These are phyloP conservation scores for Catocala sponsa DNA, from an alignment of 2,888 invertebrate species.

Conservation along the genomic window DNA sequence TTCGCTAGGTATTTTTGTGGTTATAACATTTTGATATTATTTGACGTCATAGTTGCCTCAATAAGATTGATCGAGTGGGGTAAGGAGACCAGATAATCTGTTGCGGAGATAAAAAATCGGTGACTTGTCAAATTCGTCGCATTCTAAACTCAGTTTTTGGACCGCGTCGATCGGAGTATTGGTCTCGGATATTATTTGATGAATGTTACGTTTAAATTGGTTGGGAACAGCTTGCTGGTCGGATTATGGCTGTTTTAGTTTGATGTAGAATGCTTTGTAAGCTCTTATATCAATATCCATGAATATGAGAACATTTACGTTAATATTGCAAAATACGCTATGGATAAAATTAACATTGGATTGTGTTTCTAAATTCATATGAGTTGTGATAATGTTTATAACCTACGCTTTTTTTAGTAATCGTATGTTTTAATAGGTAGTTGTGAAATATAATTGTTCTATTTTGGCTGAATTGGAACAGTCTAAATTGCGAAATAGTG, in stretches of 20 bases:
- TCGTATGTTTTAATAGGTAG: too few relatives aligned
- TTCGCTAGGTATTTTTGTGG: background rate
- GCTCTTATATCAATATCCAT: too few relatives aligned
- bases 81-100: conserved; percentile 85
- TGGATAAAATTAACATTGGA: too few relatives aligned
- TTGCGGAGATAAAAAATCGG: conserved; percentile 79
- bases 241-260: conserved; percentile 11
- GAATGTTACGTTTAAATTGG: conserved; percentile 41
- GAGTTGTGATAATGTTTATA: too few relatives aligned
- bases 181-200: conserved; percentile 64
- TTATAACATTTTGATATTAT: conserved; percentile 54
- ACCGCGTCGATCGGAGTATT: conserved; percentile 65
- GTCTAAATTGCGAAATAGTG: too few relatives aligned
- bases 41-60: conserved; percentile 71
- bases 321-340: too few relatives aligned
- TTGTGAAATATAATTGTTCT: too few relatives aligned
- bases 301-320: too few relatives aligned
- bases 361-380: too few relatives aligned
- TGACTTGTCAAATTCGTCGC: conserved; percentile 88
- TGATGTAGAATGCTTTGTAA: background rate
- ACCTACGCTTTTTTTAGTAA: too few relatives aligned
- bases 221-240: conserved; percentile 24
- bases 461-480: too few relatives aligned
- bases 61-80: conserved; percentile 88
- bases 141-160: conserved; percentile 74